Percentiles rank a stretch among this genome's conserved stretches.
These are phyloP conservation scores for Amphiprion ocellaris DNA, from an alignment of 2,113 vertebrate species.

Conservation along the genomic window DNA sequence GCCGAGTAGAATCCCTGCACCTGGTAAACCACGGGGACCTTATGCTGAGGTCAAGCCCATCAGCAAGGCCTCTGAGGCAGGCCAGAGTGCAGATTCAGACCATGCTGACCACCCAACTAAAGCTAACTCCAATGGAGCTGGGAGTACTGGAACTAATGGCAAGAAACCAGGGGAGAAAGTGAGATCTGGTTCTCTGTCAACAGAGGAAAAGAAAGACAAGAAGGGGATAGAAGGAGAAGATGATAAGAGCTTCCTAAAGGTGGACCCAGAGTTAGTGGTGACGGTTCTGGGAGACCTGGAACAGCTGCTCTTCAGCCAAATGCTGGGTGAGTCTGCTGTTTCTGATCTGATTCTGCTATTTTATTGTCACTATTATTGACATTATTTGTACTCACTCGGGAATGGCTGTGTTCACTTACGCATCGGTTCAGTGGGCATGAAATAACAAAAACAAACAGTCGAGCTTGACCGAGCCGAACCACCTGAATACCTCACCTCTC, in stretches of 20 bases:
- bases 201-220: conserved; percentile 72
- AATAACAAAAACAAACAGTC: not conserved
- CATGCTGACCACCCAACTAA: conserved; percentile 87
- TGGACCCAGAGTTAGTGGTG: conserved; percentile 97
- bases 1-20: conserved; percentile 90
- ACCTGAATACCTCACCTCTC: conserved; percentile 1
- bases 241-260: conserved; percentile 94
- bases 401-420: not conserved
- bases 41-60: conserved; percentile 97
- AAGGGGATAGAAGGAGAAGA: conserved; percentile 72
- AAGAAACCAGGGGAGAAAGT: conserved; percentile 79
- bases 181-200: conserved; percentile 42
- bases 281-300: conserved; percentile 97
- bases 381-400: not conserved
- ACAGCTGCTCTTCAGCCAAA: conserved; percentile 98
- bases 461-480: not conserved
- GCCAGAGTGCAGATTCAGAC: conserved; percentile 83
- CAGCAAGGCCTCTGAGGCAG: conserved; percentile 89
- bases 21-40: conserved; percentile 88
- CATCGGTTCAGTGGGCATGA: no score
- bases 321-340: conserved; percentile 90
- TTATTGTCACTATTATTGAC: not conserved
- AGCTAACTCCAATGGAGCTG: conserved; percentile 73
- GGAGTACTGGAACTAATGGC: conserved; percentile 63
- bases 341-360: not conserved